Percentiles rank a stretch among this genome's conserved stretches.
These are phyloP conservation scores for Discoglossus pictus DNA, from an alignment of 2,797 vertebrate species.

Conservation along the genomic window DNA sequence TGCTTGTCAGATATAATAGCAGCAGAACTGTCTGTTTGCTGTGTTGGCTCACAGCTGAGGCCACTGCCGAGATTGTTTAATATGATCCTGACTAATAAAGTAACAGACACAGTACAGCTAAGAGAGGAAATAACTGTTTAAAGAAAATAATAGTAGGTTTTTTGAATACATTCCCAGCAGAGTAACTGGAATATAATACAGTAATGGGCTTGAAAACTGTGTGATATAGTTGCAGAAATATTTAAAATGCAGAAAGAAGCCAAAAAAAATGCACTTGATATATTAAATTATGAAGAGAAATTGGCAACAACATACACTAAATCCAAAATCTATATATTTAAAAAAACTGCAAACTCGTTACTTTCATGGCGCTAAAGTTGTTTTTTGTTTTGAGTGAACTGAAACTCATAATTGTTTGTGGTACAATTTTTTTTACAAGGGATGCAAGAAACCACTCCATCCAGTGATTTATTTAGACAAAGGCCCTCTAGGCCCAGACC, in stretches of 20 bases:
- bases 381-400: no score
- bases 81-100: slow-evolving; percentile 14
- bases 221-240: slow-evolving; percentile 25
- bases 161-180: slow-evolving; percentile 22
- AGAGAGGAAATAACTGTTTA: slow-evolving; percentile 10
- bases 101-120: slow-evolving; percentile 9
- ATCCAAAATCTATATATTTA: no score
- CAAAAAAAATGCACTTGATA: slow-evolving; percentile 26
- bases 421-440: no score
- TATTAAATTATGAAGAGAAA: slow-evolving; percentile 20
- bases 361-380: no score
- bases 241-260: slow-evolving; percentile 37
- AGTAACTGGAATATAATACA: slow-evolving; percentile 17
- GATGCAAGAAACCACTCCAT: no score
- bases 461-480: no score
- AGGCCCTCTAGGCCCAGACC: no score
- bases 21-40: no score
- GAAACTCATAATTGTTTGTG: no score
- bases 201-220: slow-evolving; percentile 31
- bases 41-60: neutral
- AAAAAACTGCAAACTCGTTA: no score
- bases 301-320: slow-evolving; percentile 28
- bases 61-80: neutral
- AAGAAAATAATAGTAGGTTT: neutral
- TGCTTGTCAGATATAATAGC: no score